These are phyloP conservation scores for Bunonema sp. DNA, from an alignment of 2,888 invertebrate genomes.

Conservation along the genomic window DNA sequence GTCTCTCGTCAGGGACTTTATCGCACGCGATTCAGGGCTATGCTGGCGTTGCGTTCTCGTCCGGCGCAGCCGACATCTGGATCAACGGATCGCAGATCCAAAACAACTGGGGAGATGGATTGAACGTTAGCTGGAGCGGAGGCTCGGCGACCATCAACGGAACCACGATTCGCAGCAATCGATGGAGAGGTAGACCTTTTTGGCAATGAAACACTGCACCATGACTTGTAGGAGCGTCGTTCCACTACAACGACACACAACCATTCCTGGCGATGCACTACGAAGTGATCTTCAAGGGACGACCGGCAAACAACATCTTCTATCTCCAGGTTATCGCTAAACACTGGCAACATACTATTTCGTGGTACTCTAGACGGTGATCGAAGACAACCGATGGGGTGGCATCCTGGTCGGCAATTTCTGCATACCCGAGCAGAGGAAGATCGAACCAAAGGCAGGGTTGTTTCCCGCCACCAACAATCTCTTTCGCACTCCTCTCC, in stretches of 20 bases:
- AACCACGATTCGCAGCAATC: conserved; percentile 69
- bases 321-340: too few relatives aligned
- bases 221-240: conserved; percentile 57
- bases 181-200: conserved; percentile 54
- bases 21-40: conserved; percentile 34
- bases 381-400: conserved; percentile 70
- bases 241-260: conserved; percentile 76
- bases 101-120: conserved; percentile 78
- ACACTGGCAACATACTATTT: too few relatives aligned
- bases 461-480: too few relatives aligned
- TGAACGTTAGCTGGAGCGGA: conserved; percentile 85
- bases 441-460: conserved; percentile 15
- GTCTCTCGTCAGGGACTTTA: too few relatives aligned
- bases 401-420: conserved; percentile 83
- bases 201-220: not conserved
- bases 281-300: conserved; percentile 56
- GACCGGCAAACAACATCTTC: conserved; percentile 40
- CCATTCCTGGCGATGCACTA: conserved; percentile 69
- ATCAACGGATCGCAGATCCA: conserved; percentile 61
- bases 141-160: conserved; percentile 79
- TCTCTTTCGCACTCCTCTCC: too few relatives aligned
- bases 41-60: too few relatives aligned
- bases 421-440: conserved; percentile 49
- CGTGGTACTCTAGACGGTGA: too few relatives aligned
- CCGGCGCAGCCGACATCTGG: conserved; percentile 86